These are phyloP conservation scores for Cynopterus brachyotis DNA, from an alignment of 2,113 vertebrate genomes.

Conservation along the genomic window DNA sequence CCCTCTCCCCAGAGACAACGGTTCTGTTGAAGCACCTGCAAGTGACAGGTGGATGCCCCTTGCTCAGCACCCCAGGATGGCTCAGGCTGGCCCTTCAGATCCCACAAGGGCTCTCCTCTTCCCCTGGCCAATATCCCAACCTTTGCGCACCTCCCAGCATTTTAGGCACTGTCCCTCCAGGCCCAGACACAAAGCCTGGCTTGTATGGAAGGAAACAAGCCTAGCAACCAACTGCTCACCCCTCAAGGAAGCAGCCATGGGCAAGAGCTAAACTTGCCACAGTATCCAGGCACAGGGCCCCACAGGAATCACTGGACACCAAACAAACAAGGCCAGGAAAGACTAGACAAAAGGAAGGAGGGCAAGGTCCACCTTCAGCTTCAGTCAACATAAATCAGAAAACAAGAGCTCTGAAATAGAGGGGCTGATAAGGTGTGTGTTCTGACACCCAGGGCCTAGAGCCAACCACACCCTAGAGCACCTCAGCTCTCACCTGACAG, in stretches of 20 bases:
- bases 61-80: background rate
- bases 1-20: background rate
- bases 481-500: background rate
- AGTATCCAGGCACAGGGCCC: background rate
- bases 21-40: too few species aligned
- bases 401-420: background rate
- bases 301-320: background rate
- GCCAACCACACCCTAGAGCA: background rate
- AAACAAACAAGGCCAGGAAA: background rate
- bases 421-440: background rate
- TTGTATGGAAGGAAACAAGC: background rate
- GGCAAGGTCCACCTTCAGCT: background rate
- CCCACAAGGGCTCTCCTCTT: accelerated
- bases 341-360: background rate
- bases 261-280: background rate
- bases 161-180: background rate
- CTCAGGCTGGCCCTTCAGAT: background rate
- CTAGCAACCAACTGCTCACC: background rate
- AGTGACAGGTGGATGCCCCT: background rate
- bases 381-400: background rate
- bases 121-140: background rate
- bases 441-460: background rate
- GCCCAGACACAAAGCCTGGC: background rate
- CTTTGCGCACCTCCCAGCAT: too few species aligned
- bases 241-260: background rate